Evolutionary conservation across 2,888 invertebrate genomes (phyloP).

Genomic region (Ophonus ardosiacus): DNA sequence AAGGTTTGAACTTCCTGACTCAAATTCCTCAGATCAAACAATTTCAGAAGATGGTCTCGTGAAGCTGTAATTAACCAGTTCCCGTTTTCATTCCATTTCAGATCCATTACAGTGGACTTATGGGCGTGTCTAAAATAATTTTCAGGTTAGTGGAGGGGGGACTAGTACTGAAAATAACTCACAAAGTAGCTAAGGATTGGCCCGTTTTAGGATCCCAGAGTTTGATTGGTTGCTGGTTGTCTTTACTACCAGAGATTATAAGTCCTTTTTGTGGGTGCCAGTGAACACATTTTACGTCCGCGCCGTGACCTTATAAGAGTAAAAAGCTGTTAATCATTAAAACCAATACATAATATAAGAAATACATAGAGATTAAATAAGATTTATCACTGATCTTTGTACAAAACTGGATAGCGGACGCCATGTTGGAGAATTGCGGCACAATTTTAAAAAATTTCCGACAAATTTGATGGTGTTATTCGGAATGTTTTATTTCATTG

Average conservation of each 20-base stretch:
- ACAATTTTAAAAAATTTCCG: too few relatives aligned
- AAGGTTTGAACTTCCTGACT: constrained; percentile 97
- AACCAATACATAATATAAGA: background rate
- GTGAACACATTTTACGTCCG: constrained; percentile 99
- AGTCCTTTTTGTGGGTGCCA: constrained; percentile 99
- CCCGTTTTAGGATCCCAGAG: constrained; percentile 99
- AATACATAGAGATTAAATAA: too few relatives aligned
- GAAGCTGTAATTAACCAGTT: constrained; percentile 99
- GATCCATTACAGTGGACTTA: constrained; percentile 99
- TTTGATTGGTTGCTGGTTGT: constrained; percentile 99
- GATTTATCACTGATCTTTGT: too few relatives aligned
- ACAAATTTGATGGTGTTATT: too few relatives aligned
- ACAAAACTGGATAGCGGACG: too few relatives aligned
- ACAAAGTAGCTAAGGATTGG: constrained; percentile 95
- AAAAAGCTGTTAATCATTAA: background rate
- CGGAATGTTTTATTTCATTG: too few relatives aligned
- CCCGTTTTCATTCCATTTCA: constrained; percentile 99
- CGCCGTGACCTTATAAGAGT: constrained; percentile 88
- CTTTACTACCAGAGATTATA: constrained; percentile 98
- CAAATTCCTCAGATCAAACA: constrained; percentile 98
- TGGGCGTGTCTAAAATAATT: constrained; percentile 89
- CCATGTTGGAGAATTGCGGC: too few relatives aligned
- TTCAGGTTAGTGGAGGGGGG: background rate
- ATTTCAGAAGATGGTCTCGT: constrained; percentile 96
- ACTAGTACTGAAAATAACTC: constrained; percentile 73